phyloP scores from a whole-genome alignment of 92 coral and sea anemone species.

The Umimayanthus kanabou region DNA sequence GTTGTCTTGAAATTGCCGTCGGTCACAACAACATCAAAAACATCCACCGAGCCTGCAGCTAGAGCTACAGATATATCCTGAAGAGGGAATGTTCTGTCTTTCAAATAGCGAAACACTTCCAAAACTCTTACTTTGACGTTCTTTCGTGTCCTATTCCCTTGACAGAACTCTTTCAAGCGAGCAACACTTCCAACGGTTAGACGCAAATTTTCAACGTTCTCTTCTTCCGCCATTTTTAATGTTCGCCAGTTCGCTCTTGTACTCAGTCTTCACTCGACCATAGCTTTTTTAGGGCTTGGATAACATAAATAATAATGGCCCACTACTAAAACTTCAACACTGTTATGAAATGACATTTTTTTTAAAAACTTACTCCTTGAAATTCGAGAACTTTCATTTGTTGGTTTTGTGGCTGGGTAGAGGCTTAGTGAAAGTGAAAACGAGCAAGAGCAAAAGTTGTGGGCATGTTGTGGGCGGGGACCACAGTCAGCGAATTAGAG shows the following conservation, averaged over 20 bases:
- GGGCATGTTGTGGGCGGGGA: slow-evolving; percentile 21
- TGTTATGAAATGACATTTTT: not conserved
- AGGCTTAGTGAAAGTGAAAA: not conserved
- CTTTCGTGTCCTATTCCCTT: slow-evolving; percentile 23
- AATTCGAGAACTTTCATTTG: too few relatives aligned
- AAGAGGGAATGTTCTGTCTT: slow-evolving; percentile 50
- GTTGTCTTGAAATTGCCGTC: slow-evolving; percentile 63
- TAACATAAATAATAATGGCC: not conserved
- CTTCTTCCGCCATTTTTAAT: slow-evolving; percentile 49
- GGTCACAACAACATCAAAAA: slow-evolving; percentile 57
- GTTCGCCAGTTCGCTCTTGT: not conserved
- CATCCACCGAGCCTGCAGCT: slow-evolving; percentile 43
- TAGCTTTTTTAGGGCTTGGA: not conserved
- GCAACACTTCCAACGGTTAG: slow-evolving; percentile 55
- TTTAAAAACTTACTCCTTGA: not conserved
- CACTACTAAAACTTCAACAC: not conserved
- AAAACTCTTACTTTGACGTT: slow-evolving; percentile 41
- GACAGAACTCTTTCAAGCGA: slow-evolving; percentile 38
- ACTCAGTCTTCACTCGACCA: slow-evolving; percentile 33
- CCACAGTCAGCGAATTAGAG: not conserved
- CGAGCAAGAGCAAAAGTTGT: not conserved
- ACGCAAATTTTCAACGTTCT: not conserved
- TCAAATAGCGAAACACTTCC: slow-evolving; percentile 50
- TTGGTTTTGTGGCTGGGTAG: too few relatives aligned
- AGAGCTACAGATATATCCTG: not conserved